Percentiles rank a stretch among this genome's conserved stretches.
Evolutionary conservation across 1,140 invertebrate species (phyloP).

Genomic region (Mamestra configurata): DNA sequence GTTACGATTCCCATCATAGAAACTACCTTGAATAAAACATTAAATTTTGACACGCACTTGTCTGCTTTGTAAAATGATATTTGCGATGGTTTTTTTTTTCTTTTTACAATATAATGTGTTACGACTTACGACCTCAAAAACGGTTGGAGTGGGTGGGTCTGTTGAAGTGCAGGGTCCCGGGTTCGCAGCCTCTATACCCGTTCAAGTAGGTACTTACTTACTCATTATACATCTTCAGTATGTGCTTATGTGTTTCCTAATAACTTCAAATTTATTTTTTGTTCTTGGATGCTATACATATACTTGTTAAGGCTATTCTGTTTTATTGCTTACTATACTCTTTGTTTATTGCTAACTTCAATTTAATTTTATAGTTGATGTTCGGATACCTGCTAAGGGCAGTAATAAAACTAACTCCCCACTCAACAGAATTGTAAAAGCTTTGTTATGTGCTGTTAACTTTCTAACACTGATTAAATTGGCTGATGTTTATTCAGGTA

Average conservation of each 20-base stretch:
- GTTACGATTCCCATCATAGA: slow-evolving; percentile 14
- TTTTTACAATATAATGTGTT: neutral
- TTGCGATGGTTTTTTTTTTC: neutral
- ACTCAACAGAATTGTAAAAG: slow-evolving; percentile 19
- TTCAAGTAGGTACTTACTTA: neutral
- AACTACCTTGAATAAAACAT: slow-evolving; percentile 9
- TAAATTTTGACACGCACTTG: slow-evolving; percentile 3
- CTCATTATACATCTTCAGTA: neutral
- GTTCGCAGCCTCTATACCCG: slow-evolving; percentile 1
- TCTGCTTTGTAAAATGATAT: neutral
- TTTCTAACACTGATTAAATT: slow-evolving; percentile 16
- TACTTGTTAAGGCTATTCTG: neutral
- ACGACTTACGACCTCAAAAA: neutral
- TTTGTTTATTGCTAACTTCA: neutral
- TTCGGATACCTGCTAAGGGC: neutral
- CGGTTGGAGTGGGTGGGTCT: neutral
- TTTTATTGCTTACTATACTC: neutral
- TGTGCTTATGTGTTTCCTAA: neutral
- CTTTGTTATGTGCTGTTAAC: slow-evolving; percentile 21
- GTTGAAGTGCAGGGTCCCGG: slow-evolving; percentile 11
- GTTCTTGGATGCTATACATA: too few species aligned
- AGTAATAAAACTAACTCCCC: slow-evolving; percentile 22
- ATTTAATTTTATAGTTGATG: neutral
- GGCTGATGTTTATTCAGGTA: neutral
- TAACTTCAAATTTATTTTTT: neutral